Evolutionary conservation across 2,888 invertebrate genomes (phyloP).

Genomic region (Megalurothrips usitatus): DNA sequence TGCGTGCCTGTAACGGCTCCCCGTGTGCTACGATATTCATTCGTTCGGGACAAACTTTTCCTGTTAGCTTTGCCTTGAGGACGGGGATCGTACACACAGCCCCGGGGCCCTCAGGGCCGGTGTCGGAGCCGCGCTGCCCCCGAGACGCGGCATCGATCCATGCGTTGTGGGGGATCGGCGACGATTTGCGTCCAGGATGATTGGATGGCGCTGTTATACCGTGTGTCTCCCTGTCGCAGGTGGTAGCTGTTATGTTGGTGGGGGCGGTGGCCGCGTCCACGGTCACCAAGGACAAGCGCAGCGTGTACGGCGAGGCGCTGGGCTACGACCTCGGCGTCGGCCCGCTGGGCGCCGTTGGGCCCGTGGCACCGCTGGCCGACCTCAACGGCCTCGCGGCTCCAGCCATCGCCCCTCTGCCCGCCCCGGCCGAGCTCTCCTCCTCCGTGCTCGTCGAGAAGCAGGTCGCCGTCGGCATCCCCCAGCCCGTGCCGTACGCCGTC

Average conservation of each 20-base stretch:
- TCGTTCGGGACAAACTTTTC: too few relatives aligned
- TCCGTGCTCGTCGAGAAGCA: slow-evolving; percentile 34
- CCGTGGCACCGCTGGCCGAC: background rate
- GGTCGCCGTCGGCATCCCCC: slow-evolving; percentile 29
- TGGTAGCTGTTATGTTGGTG: slow-evolving; percentile 12
- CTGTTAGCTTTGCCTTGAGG: background rate
- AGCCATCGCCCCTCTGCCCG: background rate
- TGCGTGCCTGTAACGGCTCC: background rate
- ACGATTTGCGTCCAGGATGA: too few relatives aligned
- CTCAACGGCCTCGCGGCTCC: background rate
- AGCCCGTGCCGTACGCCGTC: slow-evolving; percentile 31
- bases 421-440: background rate
- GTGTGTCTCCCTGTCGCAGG: background rate
- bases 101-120: background rate
- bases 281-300: background rate
- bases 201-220: background rate
- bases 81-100: background rate
- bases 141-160: too few relatives aligned
- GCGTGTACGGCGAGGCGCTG: slow-evolving; percentile 1
- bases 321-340: background rate
- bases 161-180: too few relatives aligned
- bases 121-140: background rate
- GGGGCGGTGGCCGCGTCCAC: background rate
- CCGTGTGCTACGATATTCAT: background rate
- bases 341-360: background rate